phyloP scores from a whole-genome alignment of 2,888 invertebrate genomes.

The Argyra leucocephala region DNA sequence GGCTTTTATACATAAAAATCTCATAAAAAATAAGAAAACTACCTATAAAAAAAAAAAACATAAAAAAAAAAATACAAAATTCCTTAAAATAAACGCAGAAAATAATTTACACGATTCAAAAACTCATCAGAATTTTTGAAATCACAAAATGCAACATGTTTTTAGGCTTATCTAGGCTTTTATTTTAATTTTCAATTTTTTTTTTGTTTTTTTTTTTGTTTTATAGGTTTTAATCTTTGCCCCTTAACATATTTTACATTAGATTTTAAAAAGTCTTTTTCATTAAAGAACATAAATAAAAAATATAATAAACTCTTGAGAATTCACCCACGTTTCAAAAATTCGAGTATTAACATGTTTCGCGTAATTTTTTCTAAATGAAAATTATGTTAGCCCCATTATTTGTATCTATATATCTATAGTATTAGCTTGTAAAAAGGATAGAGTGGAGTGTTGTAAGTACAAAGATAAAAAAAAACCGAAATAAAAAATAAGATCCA shows the following conservation, averaged over 20 bases:
- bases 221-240: not conserved
- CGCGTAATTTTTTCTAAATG: too few species aligned
- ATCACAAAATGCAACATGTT: constrained; percentile 6
- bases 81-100: not conserved
- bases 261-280: not conserved
- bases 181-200: not conserved
- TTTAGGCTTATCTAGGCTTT: constrained; percentile 6
- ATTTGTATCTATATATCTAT: not conserved
- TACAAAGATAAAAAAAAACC: too few species aligned
- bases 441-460: not conserved
- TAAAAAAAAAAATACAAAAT: not conserved
- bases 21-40: not conserved
- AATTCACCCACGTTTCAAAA: too few species aligned
- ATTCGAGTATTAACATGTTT: too few species aligned
- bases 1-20: not conserved
- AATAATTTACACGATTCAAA: not conserved
- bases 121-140: not conserved
- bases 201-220: not conserved
- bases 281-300: too few species aligned
- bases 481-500: not conserved
- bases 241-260: not conserved
- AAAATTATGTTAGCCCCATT: not conserved
- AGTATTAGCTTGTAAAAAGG: not conserved
- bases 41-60: not conserved
- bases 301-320: too few species aligned